Percentiles rank a stretch among this genome's conserved stretches.
Conservation (phyloP, 1,140 invertebrate genomes). For the Steinernema khuongi region DNA sequence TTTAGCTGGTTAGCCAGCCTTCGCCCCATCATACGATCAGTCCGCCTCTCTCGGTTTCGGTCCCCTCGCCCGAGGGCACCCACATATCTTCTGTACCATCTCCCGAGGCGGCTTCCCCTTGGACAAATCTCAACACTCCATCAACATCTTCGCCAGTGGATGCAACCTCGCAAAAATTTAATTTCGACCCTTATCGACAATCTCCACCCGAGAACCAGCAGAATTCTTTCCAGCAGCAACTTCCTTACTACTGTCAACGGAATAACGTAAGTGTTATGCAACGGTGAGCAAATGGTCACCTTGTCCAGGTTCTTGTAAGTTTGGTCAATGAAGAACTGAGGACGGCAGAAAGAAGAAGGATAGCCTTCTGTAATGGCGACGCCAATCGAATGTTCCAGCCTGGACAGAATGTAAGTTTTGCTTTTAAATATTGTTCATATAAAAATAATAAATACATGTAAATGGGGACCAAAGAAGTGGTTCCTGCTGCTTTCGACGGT, state of each 20-base stretch:
- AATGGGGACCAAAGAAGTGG: too few relatives aligned
- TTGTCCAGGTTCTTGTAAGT: constrained; percentile 2
- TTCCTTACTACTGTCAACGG: not conserved
- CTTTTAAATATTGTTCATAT: not conserved
- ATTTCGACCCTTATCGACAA: not conserved
- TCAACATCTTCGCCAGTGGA: constrained; percentile 1
- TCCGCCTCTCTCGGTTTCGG: not conserved
- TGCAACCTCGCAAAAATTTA: not conserved
- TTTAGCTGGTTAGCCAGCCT: too few relatives aligned
- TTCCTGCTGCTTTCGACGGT: too few relatives aligned
- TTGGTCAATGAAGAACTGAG: constrained; percentile 56
- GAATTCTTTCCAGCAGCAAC: not conserved
- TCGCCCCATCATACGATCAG: constrained; percentile 1
- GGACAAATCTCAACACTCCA: not conserved
- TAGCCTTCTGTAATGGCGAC: constrained; percentile 54
- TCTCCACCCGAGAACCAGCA: not conserved
- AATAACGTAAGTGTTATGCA: constrained; percentile 12
- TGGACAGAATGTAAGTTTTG: constrained; percentile 49
- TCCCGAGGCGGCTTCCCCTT: not conserved
- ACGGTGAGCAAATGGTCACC: not conserved
- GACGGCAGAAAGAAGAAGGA: constrained; percentile 48
- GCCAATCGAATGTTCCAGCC: constrained; percentile 41
- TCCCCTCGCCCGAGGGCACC: not conserved
- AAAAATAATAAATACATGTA: too few relatives aligned
- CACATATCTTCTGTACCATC: not conserved